Conservation (phyloP, 2,113 vertebrate genomes). For the Aplodontia rufa region DNA sequence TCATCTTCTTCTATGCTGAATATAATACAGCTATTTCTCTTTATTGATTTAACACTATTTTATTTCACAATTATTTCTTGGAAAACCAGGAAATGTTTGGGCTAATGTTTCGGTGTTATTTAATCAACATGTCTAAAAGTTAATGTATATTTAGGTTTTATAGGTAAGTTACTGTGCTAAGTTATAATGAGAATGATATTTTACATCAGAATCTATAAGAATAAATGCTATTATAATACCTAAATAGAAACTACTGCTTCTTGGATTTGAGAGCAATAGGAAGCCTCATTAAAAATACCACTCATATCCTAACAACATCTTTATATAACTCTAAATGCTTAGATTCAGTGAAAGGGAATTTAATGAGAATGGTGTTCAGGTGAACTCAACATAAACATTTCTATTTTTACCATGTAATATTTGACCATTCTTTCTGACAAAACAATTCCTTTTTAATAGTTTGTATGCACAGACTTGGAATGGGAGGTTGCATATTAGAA, state of each 20-base stretch:
- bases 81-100: not conserved
- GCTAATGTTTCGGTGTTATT: not conserved
- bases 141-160: conserved; percentile 6
- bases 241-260: conserved; percentile 27
- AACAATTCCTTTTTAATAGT: not conserved
- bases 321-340: conserved; percentile 53
- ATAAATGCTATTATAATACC: not conserved
- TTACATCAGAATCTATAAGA: not conserved
- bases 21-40: not conserved
- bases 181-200: not conserved
- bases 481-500: not conserved
- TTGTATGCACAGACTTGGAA: not conserved
- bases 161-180: not conserved
- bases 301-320: conserved; percentile 11
- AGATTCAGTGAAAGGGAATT: conserved; percentile 25
- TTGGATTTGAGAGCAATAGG: conserved; percentile 5
- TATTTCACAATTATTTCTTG: not conserved
- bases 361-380: conserved; percentile 49
- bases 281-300: conserved; percentile 52
- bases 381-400: conserved; percentile 15
- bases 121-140: not conserved
- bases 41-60: not conserved
- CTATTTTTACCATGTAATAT: not conserved
- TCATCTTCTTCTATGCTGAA: not conserved
- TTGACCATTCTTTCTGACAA: conserved; percentile 23